Conservation (phyloP, 2,113 vertebrate species). For the Bathybates hornii region DNA sequence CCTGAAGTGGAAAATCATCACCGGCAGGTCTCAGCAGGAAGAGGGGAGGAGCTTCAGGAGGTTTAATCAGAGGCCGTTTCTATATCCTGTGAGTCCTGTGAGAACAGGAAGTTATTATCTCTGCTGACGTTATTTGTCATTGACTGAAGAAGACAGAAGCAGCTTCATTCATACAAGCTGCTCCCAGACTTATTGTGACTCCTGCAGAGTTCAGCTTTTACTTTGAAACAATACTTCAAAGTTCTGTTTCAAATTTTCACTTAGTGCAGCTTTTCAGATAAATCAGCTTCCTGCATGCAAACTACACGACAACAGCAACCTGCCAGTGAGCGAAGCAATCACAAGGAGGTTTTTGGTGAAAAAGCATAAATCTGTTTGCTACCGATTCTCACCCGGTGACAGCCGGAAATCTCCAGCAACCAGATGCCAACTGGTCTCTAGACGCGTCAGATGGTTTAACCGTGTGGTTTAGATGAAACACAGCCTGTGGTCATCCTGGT, state of each 20-base stretch:
- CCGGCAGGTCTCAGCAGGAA: neutral
- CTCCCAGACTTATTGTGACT: neutral
- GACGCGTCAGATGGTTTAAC: neutral
- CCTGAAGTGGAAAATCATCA: neutral
- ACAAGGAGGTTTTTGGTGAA: neutral
- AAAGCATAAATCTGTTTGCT: neutral
- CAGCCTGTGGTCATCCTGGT: neutral
- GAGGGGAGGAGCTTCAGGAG: neutral
- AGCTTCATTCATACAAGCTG: neutral
- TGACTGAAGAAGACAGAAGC: neutral
- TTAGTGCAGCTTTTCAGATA: neutral
- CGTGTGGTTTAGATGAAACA: neutral
- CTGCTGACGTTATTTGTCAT: fast-evolving
- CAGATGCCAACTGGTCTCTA: neutral
- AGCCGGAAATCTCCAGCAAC: neutral
- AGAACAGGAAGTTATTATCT: neutral
- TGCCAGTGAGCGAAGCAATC: neutral
- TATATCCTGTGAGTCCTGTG: neutral
- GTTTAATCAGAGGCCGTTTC: neutral
- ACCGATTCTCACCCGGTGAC: neutral
- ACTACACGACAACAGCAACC: neutral
- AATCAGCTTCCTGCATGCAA: neutral
- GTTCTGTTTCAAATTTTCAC: neutral
- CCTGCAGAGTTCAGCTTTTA: neutral
- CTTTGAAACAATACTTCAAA: neutral